Evolutionary conservation across 2,113 vertebrate species (phyloP).

Genomic region (Tetraodon nigroviridis): DNA sequence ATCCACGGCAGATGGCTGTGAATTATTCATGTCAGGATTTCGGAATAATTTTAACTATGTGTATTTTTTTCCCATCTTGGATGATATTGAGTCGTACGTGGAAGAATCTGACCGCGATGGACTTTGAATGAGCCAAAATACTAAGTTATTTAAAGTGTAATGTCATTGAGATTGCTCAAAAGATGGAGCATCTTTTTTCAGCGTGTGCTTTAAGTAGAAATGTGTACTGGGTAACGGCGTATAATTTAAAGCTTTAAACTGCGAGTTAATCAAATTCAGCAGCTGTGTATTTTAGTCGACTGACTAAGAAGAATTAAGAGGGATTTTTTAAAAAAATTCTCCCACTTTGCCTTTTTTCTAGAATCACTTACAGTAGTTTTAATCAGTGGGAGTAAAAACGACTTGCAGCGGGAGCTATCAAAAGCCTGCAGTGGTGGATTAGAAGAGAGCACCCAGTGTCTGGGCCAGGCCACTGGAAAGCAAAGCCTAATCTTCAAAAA

Average conservation of each 20-base stretch:
- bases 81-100: slow-evolving; percentile 51
- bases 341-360: slow-evolving; percentile 17
- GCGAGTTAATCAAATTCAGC: slow-evolving; percentile 22
- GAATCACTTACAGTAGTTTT: slow-evolving; percentile 27
- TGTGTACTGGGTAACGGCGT: slow-evolving; percentile 9
- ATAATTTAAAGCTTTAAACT: slow-evolving; percentile 17
- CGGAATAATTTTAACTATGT: slow-evolving; percentile 46
- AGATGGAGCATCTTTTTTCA: too few species aligned
- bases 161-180: too few species aligned
- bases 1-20: slow-evolving; percentile 69
- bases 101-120: slow-evolving; percentile 30
- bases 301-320: slow-evolving; percentile 15
- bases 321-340: slow-evolving; percentile 19
- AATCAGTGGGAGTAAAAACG: slow-evolving; percentile 47
- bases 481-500: slow-evolving; percentile 62
- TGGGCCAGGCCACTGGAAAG: slow-evolving; percentile 43
- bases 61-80: slow-evolving; percentile 53
- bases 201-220: background rate
- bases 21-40: slow-evolving; percentile 73
- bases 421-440: slow-evolving; percentile 58
- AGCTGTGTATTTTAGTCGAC: slow-evolving; percentile 16
- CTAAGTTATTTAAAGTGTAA: too few species aligned
- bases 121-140: background rate
- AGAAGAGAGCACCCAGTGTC: slow-evolving; percentile 49
- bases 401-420: slow-evolving; percentile 53